Evolutionary conservation across 2,113 vertebrate genomes (phyloP), one percentile per base, ranked within the genome.

Genomic region (Caracal caracal): DNA sequence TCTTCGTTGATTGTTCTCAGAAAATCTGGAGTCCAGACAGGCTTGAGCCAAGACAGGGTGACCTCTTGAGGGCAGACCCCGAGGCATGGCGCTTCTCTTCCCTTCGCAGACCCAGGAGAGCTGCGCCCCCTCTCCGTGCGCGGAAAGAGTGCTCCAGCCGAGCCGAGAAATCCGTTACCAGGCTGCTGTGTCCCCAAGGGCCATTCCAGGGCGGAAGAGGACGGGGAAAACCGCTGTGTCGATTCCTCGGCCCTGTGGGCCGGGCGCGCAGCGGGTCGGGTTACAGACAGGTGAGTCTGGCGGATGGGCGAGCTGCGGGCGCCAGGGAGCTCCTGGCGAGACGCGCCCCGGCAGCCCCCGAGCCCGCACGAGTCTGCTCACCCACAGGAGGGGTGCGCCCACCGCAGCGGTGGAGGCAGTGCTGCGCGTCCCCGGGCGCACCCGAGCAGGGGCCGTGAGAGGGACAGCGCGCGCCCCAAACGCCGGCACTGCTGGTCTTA

Each of bases 121-220:
- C 89, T 70, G 92, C 86, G 85, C 93, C 94, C 93, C 68, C 56
- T 80, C 93, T 71, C 43, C 43, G 82, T 5, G 75, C 49, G 43
- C 61, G 2, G 10, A 1, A 49, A 66, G 66, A 92, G 85, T 47
- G 26, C 40, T 37, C 71, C 83, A n/a, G 89, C 61, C 75, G 26
- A 37, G 85, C 94, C 4, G 9, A 93, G 90, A 93, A 97, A 97
- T 97, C 98, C 98, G 98, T 98, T 98, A 98, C 98, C 75, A 94
- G 90, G 92, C 90, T 83, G 90, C 85, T 11, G 88, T 51, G 96
- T 96, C 96, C 98, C 96, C 89, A 84, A 94, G 93, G 97, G 97
- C 98, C 95, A 88, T 84, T 87, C 86, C 78, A 80, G 88, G 96
- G 96, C 89, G 91, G 97, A 95, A 96, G 96, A 90, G 24, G 70